Evolutionary conservation across 2,888 invertebrate species (phyloP), one percentile per base, ranked within the genome.

Genomic region (Acronicta leporina): DNA sequence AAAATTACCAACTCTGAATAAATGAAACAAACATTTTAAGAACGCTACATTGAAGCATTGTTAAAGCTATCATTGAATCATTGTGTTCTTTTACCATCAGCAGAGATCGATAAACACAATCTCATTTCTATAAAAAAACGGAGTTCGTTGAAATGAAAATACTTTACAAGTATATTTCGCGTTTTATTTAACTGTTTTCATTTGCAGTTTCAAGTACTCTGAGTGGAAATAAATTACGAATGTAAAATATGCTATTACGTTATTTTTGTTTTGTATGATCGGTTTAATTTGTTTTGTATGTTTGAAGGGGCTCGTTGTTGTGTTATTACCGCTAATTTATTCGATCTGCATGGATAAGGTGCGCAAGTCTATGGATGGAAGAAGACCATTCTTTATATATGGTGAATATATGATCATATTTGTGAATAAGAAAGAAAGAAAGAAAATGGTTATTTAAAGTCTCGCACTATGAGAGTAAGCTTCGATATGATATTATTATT

Each of bases 111-210:
- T 49, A 27, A 57, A 48, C 27, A 38, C 11, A 43, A 16, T 25
- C 7, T 20, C 3, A n/a, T 52, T 65, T 52, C 59, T 43, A 10
- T 54, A 71, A 59, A 20, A 65, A 68, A 47, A 25, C 15, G 30
- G 5, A 52, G 35, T 48, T 45, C 40, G n/a, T 45, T 33, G 16
- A 52, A 54, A 46, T 67, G n/a, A 50, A 52, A 70, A 62, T 52
- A 47, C 51, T 67, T 57, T n/a, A 14, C 52, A 56, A 63, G 64
- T 49, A 3, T 45, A 43, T 55, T 44, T 46, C 35, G 33, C 20
- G 9, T 52, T 52, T 46, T 42, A 59, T 71, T 59, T 52, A 44
- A 45, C 51, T 71, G 58, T 63, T 51, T 16, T 16, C 8, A 35
- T 45, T 47, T 49, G 20, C 35, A 16, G 35, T 48, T 48, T 53